These are phyloP conservation scores for Anastatus disparis DNA, from an alignment of 1,140 invertebrate genomes.

Conservation along the genomic window DNA sequence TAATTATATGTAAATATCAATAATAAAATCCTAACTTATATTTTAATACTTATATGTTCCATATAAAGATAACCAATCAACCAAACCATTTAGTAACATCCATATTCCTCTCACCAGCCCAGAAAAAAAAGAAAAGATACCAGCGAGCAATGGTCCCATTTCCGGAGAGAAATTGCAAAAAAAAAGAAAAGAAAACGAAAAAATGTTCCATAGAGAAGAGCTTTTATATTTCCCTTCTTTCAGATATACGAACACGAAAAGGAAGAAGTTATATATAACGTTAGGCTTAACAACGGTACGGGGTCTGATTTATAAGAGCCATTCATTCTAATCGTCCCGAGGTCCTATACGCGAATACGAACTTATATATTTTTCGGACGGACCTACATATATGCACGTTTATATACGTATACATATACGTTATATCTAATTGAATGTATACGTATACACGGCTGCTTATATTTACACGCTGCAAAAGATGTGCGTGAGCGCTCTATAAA, in stretches of 20 bases:
- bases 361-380: slow-evolving; percentile 5
- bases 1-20: too few species aligned
- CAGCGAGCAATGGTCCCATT: neutral
- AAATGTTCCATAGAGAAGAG: neutral
- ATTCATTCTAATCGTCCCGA: slow-evolving; percentile 68
- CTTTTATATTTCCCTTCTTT: neutral
- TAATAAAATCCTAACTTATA: too few species aligned
- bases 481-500: slow-evolving; percentile 56
- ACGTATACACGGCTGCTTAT: neutral
- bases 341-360: neutral
- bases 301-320: slow-evolving; percentile 65
- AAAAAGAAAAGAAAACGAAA: too few species aligned
- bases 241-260: slow-evolving; percentile 7
- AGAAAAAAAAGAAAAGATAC: too few species aligned
- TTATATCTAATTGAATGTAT: slow-evolving; percentile 61
- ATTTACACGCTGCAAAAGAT: neutral
- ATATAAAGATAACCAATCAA: too few species aligned
- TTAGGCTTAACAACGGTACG: too few species aligned
- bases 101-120: too few species aligned
- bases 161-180: neutral
- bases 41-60: too few species aligned
- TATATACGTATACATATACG: neutral
- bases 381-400: neutral
- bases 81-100: too few species aligned
- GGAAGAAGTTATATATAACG: too few species aligned